phyloP scores from a whole-genome alignment of 2,888 invertebrate species.

The Apamea sordens region DNA sequence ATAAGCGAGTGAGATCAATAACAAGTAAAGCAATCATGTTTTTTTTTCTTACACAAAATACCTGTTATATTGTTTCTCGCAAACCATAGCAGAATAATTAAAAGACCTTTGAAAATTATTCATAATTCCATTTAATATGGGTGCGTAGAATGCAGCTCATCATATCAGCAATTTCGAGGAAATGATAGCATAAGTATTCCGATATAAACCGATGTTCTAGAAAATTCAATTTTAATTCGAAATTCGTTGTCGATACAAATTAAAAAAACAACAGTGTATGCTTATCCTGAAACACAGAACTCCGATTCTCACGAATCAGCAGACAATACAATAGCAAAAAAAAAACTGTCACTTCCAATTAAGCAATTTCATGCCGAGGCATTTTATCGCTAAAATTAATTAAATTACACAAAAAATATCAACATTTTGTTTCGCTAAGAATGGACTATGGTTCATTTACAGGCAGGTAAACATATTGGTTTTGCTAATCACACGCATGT shows the following conservation, averaged over 20 bases:
- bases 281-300: not conserved
- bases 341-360: conserved; percentile 1
- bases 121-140: not conserved
- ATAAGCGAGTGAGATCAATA: conserved; percentile 8
- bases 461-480: conserved; percentile 28
- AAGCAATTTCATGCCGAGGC: conserved; percentile 1
- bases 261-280: not conserved
- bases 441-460: conserved; percentile 35
- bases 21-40: conserved; percentile 18
- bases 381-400: conserved; percentile 4
- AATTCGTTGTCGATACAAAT: not conserved
- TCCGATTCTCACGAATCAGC: not conserved
- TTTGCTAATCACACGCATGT: conserved; percentile 12
- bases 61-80: not conserved
- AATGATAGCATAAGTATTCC: not conserved
- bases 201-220: not conserved
- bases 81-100: conserved; percentile 4
- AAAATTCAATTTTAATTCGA: not conserved
- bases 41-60: conserved; percentile 5
- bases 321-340: not conserved
- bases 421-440: conserved; percentile 23
- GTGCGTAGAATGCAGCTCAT: not conserved
- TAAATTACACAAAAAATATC: conserved; percentile 6
- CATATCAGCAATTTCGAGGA: not conserved
- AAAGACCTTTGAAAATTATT: not conserved